These are phyloP conservation scores for Hyles lineata DNA, from an alignment of 2,888 invertebrate genomes.

Conservation along the genomic window DNA sequence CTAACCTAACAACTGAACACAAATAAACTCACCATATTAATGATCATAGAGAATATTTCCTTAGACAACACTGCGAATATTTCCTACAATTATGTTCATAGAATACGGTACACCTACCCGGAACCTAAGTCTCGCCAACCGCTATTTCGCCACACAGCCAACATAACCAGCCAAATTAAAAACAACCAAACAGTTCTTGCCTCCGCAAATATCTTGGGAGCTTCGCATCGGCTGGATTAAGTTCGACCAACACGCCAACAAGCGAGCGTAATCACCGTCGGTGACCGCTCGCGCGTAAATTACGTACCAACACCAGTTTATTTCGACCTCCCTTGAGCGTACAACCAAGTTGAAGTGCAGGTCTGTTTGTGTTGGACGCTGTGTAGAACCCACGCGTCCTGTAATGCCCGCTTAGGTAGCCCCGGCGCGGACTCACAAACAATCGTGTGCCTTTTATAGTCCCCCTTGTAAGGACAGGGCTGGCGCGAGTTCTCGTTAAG, in stretches of 20 bases:
- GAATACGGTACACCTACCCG: no score
- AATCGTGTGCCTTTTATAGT: conserved; percentile 73
- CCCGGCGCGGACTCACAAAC: conserved; percentile 70
- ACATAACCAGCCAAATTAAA: conserved; percentile 16
- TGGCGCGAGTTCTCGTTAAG: conserved; percentile 55
- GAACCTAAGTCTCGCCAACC: background rate
- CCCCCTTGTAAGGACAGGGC: conserved; percentile 61
- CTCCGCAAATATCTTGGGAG: conserved; percentile 45
- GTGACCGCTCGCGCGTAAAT: conserved; percentile 83
- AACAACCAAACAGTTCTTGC: conserved; percentile 16
- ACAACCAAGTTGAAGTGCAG: conserved; percentile 39
- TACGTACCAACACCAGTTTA: conserved; percentile 62
- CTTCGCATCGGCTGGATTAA: conserved; percentile 65
- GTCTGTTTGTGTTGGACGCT: conserved; percentile 56
- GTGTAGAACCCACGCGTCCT: conserved; percentile 72
- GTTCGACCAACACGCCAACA: conserved; percentile 70
- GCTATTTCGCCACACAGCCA: background rate
- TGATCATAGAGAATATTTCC: no score
- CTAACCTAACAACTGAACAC: no score
- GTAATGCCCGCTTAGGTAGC: conserved; percentile 79
- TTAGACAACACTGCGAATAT: no score
- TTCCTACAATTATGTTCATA: no score
- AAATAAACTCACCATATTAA: no score
- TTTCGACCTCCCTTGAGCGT: conserved; percentile 47
- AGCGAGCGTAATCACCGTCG: conserved; percentile 78